These are phyloP conservation scores for Capitella teleta DNA, from an alignment of 1,140 invertebrate genomes.

Conservation along the genomic window DNA sequence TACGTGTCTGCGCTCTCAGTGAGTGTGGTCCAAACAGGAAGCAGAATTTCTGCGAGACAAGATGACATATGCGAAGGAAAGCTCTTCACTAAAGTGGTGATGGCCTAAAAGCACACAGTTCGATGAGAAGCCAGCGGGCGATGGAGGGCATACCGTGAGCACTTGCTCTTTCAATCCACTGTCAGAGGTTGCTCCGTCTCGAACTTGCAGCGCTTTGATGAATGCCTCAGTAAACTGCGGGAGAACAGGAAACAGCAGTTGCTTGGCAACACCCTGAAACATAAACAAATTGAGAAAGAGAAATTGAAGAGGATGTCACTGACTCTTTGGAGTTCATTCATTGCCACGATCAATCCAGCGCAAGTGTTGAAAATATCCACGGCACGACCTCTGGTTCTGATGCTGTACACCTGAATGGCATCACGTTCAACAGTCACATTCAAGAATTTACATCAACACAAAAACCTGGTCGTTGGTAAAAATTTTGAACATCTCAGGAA, in stretches of 20 bases:
- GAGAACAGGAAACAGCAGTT: conserved; percentile 54
- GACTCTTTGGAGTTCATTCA: conserved; percentile 49
- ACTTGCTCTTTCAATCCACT: conserved; percentile 61
- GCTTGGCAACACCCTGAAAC: conserved; percentile 44
- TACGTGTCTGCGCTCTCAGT: conserved; percentile 56
- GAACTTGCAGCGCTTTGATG: conserved; percentile 50
- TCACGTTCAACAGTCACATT: neutral
- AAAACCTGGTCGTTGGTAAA: conserved; percentile 56
- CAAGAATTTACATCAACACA: too few relatives aligned
- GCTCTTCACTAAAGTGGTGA: conserved; percentile 54
- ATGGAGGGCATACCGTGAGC: conserved; percentile 46
- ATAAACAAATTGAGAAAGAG: neutral
- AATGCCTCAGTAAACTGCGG: conserved; percentile 62
- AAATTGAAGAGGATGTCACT: neutral
- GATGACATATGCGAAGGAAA: conserved; percentile 55
- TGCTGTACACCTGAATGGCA: conserved; percentile 47
- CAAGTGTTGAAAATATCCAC: conserved; percentile 57
- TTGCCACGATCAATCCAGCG: conserved; percentile 48
- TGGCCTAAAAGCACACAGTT: conserved; percentile 36
- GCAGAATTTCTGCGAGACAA: conserved; percentile 56
- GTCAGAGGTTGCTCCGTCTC: conserved; percentile 51
- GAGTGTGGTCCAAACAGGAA: conserved; percentile 59
- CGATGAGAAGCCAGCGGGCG: neutral
- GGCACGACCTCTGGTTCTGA: conserved; percentile 53
- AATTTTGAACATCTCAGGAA: conserved; percentile 66